A percentile compares a stretch with the other conserved stretches of the same genome.
These are phyloP conservation scores for Macrobrachium rosenbergii DNA, from an alignment of 1,140 invertebrate genomes.

Conservation along the genomic window DNA sequence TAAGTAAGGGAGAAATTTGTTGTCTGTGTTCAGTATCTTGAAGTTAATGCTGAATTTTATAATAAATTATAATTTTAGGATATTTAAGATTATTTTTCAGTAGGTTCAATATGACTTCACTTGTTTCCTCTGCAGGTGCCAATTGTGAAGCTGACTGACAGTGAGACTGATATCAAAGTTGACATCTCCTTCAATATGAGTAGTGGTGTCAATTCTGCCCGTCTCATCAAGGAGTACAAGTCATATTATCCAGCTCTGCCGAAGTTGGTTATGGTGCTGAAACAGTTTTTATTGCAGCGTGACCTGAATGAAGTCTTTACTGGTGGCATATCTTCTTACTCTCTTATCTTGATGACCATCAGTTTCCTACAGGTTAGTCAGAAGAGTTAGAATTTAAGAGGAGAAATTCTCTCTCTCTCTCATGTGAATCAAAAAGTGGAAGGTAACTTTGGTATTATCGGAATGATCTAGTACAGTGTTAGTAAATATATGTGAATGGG, in stretches of 20 bases:
- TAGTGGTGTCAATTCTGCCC: constrained; percentile 94
- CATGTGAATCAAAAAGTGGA: too few relatives aligned
- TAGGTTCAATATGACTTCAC: background rate
- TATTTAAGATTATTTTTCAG: constrained; percentile 22
- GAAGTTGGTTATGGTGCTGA: constrained; percentile 95
- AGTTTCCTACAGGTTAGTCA: constrained; percentile 90
- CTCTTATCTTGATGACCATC: constrained; percentile 97
- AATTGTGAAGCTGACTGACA: constrained; percentile 97
- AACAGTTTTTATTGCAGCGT: constrained; percentile 96
- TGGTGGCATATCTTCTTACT: constrained; percentile 98
- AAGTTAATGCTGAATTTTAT: too few relatives aligned
- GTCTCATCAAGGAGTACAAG: constrained; percentile 91
- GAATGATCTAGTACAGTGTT: too few relatives aligned
- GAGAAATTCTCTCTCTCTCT: too few relatives aligned
- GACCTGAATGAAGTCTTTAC: constrained; percentile 99
- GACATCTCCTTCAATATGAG: constrained; percentile 99
- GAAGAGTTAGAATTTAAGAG: background rate
- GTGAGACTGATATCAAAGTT: constrained; percentile 91
- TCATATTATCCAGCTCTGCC: constrained; percentile 86
- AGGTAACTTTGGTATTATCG: too few relatives aligned
- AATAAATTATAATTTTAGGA: background rate
- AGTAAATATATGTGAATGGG: too few relatives aligned
- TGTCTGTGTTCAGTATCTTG: too few relatives aligned
- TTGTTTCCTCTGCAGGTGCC: constrained; percentile 78
- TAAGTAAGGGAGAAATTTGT: too few relatives aligned